phyloP scores from a whole-genome alignment of 2,797 vertebrate genomes.

The Pteronotus mesoamericanus region DNA sequence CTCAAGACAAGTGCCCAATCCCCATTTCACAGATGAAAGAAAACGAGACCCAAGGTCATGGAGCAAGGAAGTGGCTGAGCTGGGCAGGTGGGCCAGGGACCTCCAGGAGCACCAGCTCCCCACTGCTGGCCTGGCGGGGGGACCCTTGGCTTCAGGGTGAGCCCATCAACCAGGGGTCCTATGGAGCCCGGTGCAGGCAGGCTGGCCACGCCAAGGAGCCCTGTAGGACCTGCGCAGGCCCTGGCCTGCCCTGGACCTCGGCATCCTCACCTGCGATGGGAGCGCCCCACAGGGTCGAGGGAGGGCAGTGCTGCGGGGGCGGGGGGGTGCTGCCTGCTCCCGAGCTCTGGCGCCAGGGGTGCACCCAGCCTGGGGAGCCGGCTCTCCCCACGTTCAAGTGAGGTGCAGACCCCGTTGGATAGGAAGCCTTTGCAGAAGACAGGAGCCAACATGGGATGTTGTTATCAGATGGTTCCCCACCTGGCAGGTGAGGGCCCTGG shows the following conservation, averaged over 20 bases:
- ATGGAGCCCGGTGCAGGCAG: not conserved
- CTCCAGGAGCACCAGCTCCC: not conserved
- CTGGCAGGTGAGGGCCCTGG: not conserved
- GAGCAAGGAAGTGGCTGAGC: not conserved
- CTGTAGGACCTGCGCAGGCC: not conserved
- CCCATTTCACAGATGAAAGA: not conserved
- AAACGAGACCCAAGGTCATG: not conserved
- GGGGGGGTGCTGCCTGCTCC: not conserved
- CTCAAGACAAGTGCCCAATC: not conserved
- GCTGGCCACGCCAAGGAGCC: not conserved
- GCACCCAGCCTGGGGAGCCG: too few species aligned
- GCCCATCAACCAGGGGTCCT: not conserved
- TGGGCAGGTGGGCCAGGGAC: not conserved
- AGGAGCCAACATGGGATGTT: slow-evolving; percentile 17
- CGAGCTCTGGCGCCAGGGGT: not conserved
- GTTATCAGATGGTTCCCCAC: slow-evolving; percentile 38
- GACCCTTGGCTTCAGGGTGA: not conserved
- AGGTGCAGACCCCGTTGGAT: not conserved
- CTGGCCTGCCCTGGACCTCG: not conserved
- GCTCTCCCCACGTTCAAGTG: slow-evolving; percentile 2
- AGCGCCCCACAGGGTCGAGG: not conserved
- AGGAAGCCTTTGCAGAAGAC: not conserved
- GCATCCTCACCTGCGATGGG: not conserved
- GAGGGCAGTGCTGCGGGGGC: too few species aligned
- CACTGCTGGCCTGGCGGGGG: not conserved